phyloP scores from a whole-genome alignment of 2,888 invertebrate species.

The Polietes domitor region DNA sequence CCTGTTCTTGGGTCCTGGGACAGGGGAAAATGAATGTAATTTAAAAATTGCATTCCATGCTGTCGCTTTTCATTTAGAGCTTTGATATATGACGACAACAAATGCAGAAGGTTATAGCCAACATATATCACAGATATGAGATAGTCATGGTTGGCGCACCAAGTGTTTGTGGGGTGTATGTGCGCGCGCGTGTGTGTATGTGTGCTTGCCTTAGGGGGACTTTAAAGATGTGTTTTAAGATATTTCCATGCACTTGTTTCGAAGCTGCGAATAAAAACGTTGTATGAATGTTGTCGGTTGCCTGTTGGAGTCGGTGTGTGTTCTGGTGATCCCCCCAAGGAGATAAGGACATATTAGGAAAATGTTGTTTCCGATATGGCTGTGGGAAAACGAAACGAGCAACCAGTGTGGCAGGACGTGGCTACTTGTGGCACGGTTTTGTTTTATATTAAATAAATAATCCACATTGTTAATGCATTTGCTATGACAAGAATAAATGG shows the following conservation, averaged over 20 bases:
- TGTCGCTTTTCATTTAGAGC: slow-evolving; percentile 77
- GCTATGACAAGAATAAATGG: too few species aligned
- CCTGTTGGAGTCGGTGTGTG: not conserved
- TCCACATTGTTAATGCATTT: too few species aligned
- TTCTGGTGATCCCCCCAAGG: not conserved
- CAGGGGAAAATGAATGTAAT: slow-evolving; percentile 73
- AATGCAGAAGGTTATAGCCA: slow-evolving; percentile 64
- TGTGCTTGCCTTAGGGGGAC: not conserved
- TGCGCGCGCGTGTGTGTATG: slow-evolving; percentile 39
- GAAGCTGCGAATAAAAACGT: not conserved
- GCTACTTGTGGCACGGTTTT: slow-evolving; percentile 10
- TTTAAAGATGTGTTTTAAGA: slow-evolving; percentile 59
- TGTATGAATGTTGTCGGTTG: not conserved
- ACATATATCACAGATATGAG: slow-evolving; percentile 64
- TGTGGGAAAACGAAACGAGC: not conserved
- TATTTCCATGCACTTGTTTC: slow-evolving; percentile 44
- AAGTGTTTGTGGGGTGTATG: slow-evolving; percentile 34
- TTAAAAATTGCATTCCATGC: slow-evolving; percentile 79
- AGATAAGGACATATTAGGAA: not conserved
- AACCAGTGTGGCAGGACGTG: not conserved
- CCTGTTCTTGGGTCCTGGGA: slow-evolving; percentile 3
- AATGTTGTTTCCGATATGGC: slow-evolving; percentile 13
- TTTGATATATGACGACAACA: slow-evolving; percentile 74
- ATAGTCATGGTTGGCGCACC: not conserved
- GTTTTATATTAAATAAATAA: too few species aligned